Evolutionary conservation across 1,140 invertebrate species (phyloP), one percentile per base, ranked within the genome.

Genomic region (Drosophila persimilis): DNA sequence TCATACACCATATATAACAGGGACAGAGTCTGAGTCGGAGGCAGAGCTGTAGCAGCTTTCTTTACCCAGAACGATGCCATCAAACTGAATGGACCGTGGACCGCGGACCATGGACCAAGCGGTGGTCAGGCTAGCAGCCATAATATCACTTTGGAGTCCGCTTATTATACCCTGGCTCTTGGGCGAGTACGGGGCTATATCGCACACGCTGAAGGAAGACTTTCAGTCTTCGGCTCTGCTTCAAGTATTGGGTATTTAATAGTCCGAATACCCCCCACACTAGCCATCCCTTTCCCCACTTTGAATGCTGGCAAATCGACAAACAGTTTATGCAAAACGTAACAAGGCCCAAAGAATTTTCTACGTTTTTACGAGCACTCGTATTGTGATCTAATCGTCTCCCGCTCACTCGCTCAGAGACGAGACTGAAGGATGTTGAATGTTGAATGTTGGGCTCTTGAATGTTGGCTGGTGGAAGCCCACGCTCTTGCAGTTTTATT

Each of bases 51-150:
- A 55, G 59, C 61, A 53, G 81, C 81, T 86, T 86, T 86, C 81
- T 88, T 86, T 86, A 78, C 73, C 65, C 62, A 88, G 83, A 86
- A 86, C 77, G 81, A 86, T 86, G 81, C 77, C 83, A 86, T 86
- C 81, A 78, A 72, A 60, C 43, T 41, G 50, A 31, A 41, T 48
- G 70, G 39, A 64, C 24, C 24, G 35, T 66, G 46, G 35, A 67
- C 39, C 20, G 2, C 1, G 80, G 65, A 62, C 9, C 46, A 51
- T 43, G 35, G 15, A 50, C 43, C 15, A 15, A 50, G 17, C 43
- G 47, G 13, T 39, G 22, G 46, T 65, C 61, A 22, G 24, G 45
- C 11, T 26, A 26, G n/a, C 52, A 29, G 46, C 20, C 58, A 58
- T 71, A 73, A 74, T 70, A 74, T 66, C 72, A 64, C 56, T 20